Base-by-base conservation (phyloP, 2,113 vertebrate species). In the Sylvietta virens region DNA sequence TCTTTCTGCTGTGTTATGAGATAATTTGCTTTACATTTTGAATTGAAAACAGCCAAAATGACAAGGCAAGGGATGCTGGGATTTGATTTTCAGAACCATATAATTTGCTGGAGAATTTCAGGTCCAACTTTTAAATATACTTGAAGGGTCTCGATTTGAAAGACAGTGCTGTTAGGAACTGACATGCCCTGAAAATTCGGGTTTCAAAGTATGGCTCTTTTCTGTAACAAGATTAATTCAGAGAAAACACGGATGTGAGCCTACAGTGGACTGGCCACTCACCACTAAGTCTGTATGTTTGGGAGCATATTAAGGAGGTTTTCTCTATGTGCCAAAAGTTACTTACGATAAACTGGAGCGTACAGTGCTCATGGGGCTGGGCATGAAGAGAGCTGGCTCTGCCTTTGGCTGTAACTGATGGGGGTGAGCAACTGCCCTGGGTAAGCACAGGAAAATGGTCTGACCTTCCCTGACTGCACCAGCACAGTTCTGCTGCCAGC, bases 21-120 rank as follows among this genome's bases (percentile, higher is more conserved):
- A 11, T 50, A 58, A 61, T 86, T 88, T 66, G 70, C 58, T 40
- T 77, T 58, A 54, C 3, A n/a, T 26, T 53, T 54, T 83, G 39
- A 90, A 81, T 17, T 67, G 67, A 44, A 62, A 62, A 51, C 42
- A 70, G 42, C 18, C 21, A 86, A 95, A 92, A 88, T 81, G 44
- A 19, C 19, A 88, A 28, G 21, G 42, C 37, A 83, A 66, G 19
- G 23, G 18, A 58, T 73, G 18, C 17, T 62, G 58, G 13, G 33
- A 18, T 83, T 10, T 39, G 33, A 39, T 58, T 86, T 57, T 90
- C 71, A 73, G 31, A 72, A 58, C 42, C 3, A 20, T 58, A 21
- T 24, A 57, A 57, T 37, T 82, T 30, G 14, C 37, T 77, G 42
- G 86, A 69, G 33, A 90, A 45, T 80, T 67, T 70, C 3, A 72